Base-by-base conservation (phyloP, 2,797 vertebrate species). In the Acanthurus tractus region DNA sequence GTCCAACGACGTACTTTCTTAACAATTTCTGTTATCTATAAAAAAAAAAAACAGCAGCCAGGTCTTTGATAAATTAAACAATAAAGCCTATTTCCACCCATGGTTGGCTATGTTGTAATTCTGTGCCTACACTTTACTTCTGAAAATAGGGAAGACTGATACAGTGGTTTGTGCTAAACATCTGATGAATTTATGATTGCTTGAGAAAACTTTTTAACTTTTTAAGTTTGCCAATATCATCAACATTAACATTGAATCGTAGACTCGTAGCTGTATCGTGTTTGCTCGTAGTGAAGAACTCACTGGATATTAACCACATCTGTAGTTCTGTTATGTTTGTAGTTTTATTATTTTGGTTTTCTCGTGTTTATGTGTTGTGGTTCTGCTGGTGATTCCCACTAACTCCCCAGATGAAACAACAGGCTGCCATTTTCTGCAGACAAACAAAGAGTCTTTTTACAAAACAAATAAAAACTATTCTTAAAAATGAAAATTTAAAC, bases 1-100 rank as follows among this genome's bases (percentile, higher is more conserved):
- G 22, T 82, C 63, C 36, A 65, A 63, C 82, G 48, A 70, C 58
- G 74, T 25, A 20, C 49, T 74, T 71, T 66, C 49, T 34, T 64
- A n/a, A 22, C 25, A 54, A 49, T 22, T 25, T 29, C 23, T 73
- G 29, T 7, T 22, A 78, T 72, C 13, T 77, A 70, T 69, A 61
- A 65, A 66, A 64, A 70, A 61, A 65, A 66, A 57, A 34, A 64
- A 55, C 10, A 9, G 23, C 4, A 17, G 3, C n/a, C 38, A n/a
- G 13, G 57, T 54, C 56, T 25, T 4, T 20, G 40, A 38, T 11
- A 36, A 45, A 50, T 14, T 9, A 9, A 9, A 17, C 14, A 14
- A 2, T n/a, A 17, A 11, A 1, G 1, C n/a, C 10, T 29, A 29
- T 70, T 17, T 36, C 38, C 2, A 12, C 34, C 12, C 6, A 8